Evolutionary conservation across 2,797 vertebrate genomes (phyloP).

Genomic region (Periophthalmus magnuspinnatus): DNA sequence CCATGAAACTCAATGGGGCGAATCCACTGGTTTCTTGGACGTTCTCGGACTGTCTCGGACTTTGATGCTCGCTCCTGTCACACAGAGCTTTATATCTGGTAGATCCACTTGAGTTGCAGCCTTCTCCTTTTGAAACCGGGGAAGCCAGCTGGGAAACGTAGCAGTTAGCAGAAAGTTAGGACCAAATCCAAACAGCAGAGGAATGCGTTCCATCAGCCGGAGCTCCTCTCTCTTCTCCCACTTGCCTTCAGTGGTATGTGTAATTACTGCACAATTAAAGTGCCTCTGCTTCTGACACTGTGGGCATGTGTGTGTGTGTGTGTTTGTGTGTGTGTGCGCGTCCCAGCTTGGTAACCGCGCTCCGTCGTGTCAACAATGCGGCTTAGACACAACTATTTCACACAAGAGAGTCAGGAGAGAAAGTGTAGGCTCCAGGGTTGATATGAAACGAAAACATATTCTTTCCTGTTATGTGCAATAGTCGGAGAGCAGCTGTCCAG

Average conservation of each 20-base stretch:
- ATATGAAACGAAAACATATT: slow-evolving; percentile 41
- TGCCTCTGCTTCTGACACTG: slow-evolving; percentile 46
- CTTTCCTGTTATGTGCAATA: slow-evolving; percentile 20
- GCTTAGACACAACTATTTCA: slow-evolving; percentile 42
- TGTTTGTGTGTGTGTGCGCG: slow-evolving; percentile 12
- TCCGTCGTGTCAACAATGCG: slow-evolving; percentile 62
- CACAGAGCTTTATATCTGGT: slow-evolving; percentile 14
- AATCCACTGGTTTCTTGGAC: slow-evolving; percentile 1
- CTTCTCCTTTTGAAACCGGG: slow-evolving; percentile 56
- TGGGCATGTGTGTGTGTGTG: slow-evolving; percentile 16
- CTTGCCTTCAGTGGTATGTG: slow-evolving; percentile 64
- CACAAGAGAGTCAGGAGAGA: slow-evolving; percentile 30
- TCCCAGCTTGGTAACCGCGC: slow-evolving; percentile 42
- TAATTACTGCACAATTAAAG: slow-evolving; percentile 75
- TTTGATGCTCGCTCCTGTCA: slow-evolving; percentile 1
- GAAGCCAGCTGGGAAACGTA: slow-evolving; percentile 47
- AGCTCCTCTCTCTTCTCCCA: slow-evolving; percentile 54
- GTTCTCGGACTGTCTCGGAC: slow-evolving; percentile 2
- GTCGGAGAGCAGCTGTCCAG: slow-evolving; percentile 22
- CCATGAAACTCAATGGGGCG: neutral
- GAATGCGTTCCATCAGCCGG: slow-evolving; percentile 57
- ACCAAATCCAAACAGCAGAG: slow-evolving; percentile 61
- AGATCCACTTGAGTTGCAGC: slow-evolving; percentile 9
- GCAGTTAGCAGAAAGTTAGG: slow-evolving; percentile 19
- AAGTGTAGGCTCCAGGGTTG: slow-evolving; percentile 8